Conservation (phyloP, 2,113 vertebrate species). For the Phaethornis superciliosus region DNA sequence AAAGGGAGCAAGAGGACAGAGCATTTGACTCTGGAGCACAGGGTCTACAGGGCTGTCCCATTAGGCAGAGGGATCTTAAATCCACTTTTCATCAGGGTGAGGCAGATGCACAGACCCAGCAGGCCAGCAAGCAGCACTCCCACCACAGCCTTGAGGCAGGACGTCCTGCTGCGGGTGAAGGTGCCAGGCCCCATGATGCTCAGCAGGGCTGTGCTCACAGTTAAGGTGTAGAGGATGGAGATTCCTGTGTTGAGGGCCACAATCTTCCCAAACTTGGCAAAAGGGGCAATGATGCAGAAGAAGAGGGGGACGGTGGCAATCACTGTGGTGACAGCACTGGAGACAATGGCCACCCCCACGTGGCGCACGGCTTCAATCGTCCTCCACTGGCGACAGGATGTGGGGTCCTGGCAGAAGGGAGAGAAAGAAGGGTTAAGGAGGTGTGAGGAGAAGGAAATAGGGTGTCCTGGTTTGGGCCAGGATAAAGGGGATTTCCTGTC, state of each 20-base stretch:
- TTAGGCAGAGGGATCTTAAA: constrained; percentile 76
- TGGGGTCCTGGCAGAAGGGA: constrained; percentile 75
- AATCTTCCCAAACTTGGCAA: constrained; percentile 96
- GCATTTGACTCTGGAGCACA: not conserved
- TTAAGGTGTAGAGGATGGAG: constrained; percentile 92
- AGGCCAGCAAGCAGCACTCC: constrained; percentile 74
- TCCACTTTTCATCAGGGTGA: constrained; percentile 76
- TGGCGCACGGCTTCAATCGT: constrained; percentile 88
- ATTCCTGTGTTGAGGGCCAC: constrained; percentile 93
- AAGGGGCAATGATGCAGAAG: constrained; percentile 98
- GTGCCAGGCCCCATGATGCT: constrained; percentile 84
- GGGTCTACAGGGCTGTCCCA: constrained; percentile 69
- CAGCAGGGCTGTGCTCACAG: constrained; percentile 89
- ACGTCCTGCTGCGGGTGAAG: constrained; percentile 86
- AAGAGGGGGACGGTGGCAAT: constrained; percentile 94
- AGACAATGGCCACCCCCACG: constrained; percentile 93
- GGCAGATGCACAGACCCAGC: constrained; percentile 80
- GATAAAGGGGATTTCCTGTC: too few relatives aligned
- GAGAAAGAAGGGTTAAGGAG: too few relatives aligned
- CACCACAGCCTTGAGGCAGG: constrained; percentile 88
- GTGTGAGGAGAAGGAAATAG: not conserved
- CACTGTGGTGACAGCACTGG: constrained; percentile 91
- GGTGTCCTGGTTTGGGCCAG: too few relatives aligned
- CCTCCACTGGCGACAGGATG: constrained; percentile 81
- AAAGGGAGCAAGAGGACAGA: not conserved